These are phyloP conservation scores for Hepsetus odoe DNA, from an alignment of 2,113 vertebrate genomes.

Conservation along the genomic window DNA sequence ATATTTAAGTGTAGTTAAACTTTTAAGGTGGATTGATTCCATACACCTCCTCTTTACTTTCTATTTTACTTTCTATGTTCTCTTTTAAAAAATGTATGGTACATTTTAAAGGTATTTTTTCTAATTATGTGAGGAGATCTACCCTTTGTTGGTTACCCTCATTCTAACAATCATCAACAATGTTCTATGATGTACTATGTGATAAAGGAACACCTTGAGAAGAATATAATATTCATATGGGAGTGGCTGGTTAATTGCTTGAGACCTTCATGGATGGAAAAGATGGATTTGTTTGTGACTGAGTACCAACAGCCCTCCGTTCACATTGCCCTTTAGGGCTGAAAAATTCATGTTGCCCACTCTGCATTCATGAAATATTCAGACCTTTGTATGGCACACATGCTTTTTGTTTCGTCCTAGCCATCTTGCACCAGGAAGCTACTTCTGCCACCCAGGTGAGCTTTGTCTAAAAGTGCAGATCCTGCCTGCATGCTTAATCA, in stretches of 20 bases:
- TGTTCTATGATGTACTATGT: not conserved
- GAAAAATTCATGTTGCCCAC: slow-evolving; percentile 53
- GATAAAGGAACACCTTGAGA: not conserved
- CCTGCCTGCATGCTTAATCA: not conserved
- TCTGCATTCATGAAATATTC: slow-evolving; percentile 67
- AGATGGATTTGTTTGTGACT: slow-evolving; percentile 1
- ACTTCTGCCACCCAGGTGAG: slow-evolving; percentile 14
- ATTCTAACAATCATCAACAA: not conserved
- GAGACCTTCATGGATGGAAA: slow-evolving; percentile 10
- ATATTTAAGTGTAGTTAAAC: no score
- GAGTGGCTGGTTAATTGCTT: not conserved
- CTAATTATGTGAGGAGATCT: no score
- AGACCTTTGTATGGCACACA: slow-evolving; percentile 39
- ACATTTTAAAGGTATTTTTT: no score
- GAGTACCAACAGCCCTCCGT: slow-evolving; percentile 21
- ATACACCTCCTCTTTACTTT: no score
- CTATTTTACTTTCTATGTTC: no score
- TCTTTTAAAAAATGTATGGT: no score
- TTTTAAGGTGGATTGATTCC: no score
- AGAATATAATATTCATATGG: not conserved
- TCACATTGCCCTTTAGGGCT: slow-evolving; percentile 32
- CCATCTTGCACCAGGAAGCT: not conserved
- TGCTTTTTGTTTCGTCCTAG: slow-evolving; percentile 45
- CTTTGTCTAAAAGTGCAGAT: not conserved
- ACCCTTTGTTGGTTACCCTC: not conserved